Conservation (phyloP, 1,140 invertebrate genomes). For the Leptopilina boulardi region DNA sequence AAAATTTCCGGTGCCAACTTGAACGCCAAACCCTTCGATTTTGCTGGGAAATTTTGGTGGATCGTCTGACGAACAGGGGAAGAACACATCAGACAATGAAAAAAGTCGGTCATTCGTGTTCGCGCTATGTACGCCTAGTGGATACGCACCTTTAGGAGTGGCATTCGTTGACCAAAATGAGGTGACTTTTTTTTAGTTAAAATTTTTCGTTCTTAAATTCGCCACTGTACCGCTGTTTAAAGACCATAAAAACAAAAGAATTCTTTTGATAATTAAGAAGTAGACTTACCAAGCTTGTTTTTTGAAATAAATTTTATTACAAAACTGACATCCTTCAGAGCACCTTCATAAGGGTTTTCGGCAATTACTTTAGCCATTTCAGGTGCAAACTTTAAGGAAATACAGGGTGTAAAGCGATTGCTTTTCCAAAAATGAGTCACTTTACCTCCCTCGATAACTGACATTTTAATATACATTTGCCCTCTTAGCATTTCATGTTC, state of each 20-base stretch:
- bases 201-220: no score
- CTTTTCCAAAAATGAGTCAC: conserved; percentile 86
- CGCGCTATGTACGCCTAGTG: no score
- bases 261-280: background rate
- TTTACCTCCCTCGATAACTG: conserved; percentile 81
- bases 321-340: conserved; percentile 71
- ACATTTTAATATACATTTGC: conserved; percentile 85
- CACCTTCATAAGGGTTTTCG: conserved; percentile 72
- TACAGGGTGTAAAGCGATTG: conserved; percentile 82
- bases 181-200: no score
- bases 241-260: background rate
- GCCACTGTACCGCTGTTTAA: no score
- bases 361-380: conserved; percentile 68
- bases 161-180: no score
- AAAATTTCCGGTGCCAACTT: no score
- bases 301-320: conserved; percentile 74
- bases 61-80: no score
- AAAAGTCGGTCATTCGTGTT: no score
- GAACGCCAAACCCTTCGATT: no score
- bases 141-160: no score
- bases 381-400: conserved; percentile 75
- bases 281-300: conserved; percentile 70
- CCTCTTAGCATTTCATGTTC: conserved; percentile 82
- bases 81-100: no score
- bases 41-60: no score